phyloP scores from a whole-genome alignment of 1,140 invertebrate genomes.

The Hylyphantes graminicola region DNA sequence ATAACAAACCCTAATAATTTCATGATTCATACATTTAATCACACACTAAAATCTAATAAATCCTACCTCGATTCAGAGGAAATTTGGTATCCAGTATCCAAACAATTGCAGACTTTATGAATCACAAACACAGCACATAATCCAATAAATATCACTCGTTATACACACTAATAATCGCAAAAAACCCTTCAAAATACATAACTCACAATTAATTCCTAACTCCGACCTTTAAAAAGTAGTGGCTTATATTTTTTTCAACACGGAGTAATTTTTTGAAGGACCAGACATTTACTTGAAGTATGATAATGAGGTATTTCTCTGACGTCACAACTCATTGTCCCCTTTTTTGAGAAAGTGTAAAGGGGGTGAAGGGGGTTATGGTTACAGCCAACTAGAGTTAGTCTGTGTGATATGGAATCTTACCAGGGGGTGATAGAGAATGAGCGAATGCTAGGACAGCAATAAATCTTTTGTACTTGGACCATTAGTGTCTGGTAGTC shows the following conservation, averaged over 20 bases:
- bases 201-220: constrained; percentile 40
- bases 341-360: constrained; percentile 12
- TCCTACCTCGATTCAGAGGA: constrained; percentile 24
- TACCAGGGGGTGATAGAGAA: neutral
- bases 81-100: constrained; percentile 30
- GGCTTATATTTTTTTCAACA: constrained; percentile 27
- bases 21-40: constrained; percentile 16
- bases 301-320: constrained; percentile 51
- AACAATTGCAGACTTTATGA: neutral
- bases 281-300: constrained; percentile 27
- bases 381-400: constrained; percentile 20
- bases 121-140: constrained; percentile 25
- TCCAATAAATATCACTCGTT: constrained; percentile 39
- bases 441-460: constrained; percentile 25
- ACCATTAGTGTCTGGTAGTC: too few species aligned
- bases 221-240: constrained; percentile 40
- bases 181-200: constrained; percentile 11
- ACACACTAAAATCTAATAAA: neutral
- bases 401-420: neutral
- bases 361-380: constrained; percentile 6
- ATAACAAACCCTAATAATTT: too few species aligned
- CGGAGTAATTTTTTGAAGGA: constrained; percentile 8
- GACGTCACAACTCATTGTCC: constrained; percentile 57
- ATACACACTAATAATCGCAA: too few species aligned
- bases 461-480: too few species aligned